Evolutionary conservation across 35 echinoderm and acorn worm species (phyloP).

Genomic region (Lytechinus variegatus): DNA sequence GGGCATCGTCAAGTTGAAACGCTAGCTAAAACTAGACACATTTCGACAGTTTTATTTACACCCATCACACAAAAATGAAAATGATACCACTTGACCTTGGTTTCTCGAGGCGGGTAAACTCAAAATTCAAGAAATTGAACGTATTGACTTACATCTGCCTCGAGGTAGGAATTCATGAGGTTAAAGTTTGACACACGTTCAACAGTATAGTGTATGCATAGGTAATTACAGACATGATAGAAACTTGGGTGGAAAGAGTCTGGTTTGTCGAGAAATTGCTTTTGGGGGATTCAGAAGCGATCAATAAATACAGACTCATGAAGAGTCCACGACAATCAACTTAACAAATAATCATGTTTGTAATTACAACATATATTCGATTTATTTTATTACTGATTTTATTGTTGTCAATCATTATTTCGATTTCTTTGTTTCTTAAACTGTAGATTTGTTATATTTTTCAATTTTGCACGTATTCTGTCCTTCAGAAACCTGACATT

Average conservation of each 20-base stretch:
- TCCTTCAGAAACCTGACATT: too few relatives aligned
- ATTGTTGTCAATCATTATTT: too few relatives aligned
- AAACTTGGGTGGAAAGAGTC: neutral
- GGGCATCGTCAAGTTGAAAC: neutral
- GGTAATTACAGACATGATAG: neutral
- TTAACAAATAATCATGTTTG: too few relatives aligned
- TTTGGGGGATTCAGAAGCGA: too few relatives aligned
- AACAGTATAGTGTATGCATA: neutral
- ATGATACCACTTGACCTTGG: slow-evolving; percentile 6
- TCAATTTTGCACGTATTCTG: too few relatives aligned
- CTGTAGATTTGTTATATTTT: too few relatives aligned
- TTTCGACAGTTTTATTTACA: slow-evolving; percentile 39
- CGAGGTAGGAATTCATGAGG: neutral
- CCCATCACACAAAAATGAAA: slow-evolving; percentile 16
- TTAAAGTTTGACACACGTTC: neutral
- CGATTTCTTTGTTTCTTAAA: too few relatives aligned
- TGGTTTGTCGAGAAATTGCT: neutral
- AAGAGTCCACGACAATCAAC: too few relatives aligned
- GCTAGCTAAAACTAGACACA: slow-evolving; percentile 23
- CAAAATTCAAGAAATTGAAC: slow-evolving; percentile 41
- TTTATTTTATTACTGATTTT: too few relatives aligned
- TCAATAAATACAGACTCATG: too few relatives aligned
- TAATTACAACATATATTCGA: too few relatives aligned
- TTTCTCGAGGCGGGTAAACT: slow-evolving; percentile 32
- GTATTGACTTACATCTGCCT: neutral